phyloP scores from a whole-genome alignment of 1,140 invertebrate genomes.

The Drosophila rhopaloa region DNA sequence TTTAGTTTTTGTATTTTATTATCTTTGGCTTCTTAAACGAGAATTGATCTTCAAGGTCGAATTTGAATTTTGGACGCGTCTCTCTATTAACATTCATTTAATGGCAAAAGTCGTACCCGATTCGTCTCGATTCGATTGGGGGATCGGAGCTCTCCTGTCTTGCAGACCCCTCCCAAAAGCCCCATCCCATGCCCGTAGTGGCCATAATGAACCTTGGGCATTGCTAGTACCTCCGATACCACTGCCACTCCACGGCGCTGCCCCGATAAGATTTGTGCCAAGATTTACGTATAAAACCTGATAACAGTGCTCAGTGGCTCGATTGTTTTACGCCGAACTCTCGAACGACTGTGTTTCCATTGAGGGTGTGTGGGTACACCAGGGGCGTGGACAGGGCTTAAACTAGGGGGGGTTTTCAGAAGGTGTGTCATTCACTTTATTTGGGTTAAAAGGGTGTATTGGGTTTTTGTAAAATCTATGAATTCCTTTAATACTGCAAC shows the following conservation, averaged over 20 bases:
- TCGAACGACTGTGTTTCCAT: constrained; percentile 17
- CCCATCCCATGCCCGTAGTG: background rate
- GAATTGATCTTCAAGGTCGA: constrained; percentile 45
- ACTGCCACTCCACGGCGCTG: background rate
- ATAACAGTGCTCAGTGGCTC: constrained; percentile 32
- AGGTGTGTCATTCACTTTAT: constrained; percentile 1
- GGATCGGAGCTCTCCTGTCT: background rate
- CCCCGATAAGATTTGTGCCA: constrained; percentile 52
- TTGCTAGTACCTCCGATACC: background rate
- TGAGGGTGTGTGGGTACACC: constrained; percentile 14
- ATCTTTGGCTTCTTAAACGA: constrained; percentile 33
- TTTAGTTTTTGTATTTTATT: constrained; percentile 11
- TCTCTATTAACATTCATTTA: constrained; percentile 28
- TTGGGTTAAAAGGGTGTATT: constrained; percentile 4
- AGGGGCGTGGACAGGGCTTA: background rate
- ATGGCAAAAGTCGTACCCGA: constrained; percentile 39
- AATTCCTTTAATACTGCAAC: too few relatives aligned
- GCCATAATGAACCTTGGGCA: constrained; percentile 18
- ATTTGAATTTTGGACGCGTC: constrained; percentile 20
- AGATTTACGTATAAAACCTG: constrained; percentile 57
- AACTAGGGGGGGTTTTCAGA: background rate
- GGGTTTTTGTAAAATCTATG: too few relatives aligned
- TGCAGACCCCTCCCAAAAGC: background rate
- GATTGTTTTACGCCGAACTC: constrained; percentile 41
- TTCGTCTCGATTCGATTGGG: background rate